Evolutionary conservation across 2,797 vertebrate species (phyloP).

Genomic region (Pangasius sanitwongsei): DNA sequence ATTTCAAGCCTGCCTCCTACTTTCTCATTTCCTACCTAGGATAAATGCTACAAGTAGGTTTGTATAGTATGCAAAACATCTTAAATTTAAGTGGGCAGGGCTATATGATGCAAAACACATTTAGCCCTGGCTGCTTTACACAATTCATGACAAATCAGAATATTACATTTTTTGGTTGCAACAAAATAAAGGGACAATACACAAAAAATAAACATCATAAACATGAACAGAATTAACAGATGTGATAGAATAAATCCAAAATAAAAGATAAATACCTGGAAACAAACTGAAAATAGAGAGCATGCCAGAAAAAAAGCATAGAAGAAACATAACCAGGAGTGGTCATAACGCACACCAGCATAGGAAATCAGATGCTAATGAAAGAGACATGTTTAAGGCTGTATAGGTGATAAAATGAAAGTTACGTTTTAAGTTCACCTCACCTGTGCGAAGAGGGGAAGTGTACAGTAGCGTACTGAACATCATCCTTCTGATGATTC

Average conservation of each 20-base stretch:
- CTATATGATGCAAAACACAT: not conserved
- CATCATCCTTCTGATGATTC: not conserved
- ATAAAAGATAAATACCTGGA: not conserved
- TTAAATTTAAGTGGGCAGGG: not conserved
- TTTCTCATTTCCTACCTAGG: no score
- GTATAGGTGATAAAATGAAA: not conserved
- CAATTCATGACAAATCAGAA: not conserved
- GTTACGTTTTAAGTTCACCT: not conserved
- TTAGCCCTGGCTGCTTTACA: not conserved
- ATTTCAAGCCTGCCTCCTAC: no score
- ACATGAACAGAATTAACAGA: not conserved
- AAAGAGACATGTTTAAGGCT: not conserved
- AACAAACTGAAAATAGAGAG: not conserved
- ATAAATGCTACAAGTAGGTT: not conserved
- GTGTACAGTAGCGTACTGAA: not conserved
- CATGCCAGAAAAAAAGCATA: not conserved
- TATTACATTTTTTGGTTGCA: not conserved
- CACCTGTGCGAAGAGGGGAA: not conserved
- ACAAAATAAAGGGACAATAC: not conserved
- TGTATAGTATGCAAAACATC: not conserved
- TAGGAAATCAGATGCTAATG: not conserved
- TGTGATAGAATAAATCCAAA: not conserved
- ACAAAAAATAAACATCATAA: not conserved
- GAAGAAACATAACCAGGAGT: not conserved
- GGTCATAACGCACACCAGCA: no score